phyloP scores from a whole-genome alignment of 2,888 invertebrate genomes.

The Pristionchus arcanus region DNA sequence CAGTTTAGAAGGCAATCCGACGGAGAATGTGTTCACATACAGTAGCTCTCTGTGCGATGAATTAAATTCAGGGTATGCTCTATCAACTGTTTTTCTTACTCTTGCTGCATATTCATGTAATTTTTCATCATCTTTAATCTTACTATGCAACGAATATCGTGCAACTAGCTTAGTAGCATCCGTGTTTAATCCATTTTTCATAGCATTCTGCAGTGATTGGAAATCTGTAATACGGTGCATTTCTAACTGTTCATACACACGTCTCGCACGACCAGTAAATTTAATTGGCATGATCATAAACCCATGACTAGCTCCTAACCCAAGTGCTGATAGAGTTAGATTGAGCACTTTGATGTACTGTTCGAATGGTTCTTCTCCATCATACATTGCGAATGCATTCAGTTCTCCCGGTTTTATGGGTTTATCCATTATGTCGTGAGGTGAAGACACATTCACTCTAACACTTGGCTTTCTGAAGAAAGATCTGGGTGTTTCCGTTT shows the following conservation, averaged over 20 bases:
- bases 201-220: not conserved
- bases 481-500: not conserved
- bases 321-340: not conserved
- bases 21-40: not conserved
- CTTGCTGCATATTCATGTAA: not conserved
- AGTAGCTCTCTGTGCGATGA: not conserved
- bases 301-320: not conserved
- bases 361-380: not conserved
- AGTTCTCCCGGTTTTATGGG: not conserved
- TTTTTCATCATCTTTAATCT: not conserved
- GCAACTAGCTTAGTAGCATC: not conserved
- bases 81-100: not conserved
- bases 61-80: not conserved
- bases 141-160: not conserved
- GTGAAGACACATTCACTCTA: not conserved
- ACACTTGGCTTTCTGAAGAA: not conserved
- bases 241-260: not conserved
- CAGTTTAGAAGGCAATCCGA: not conserved
- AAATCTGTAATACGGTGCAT: not conserved
- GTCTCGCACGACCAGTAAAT: not conserved
- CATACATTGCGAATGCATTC: not conserved
- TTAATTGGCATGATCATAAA: not conserved
- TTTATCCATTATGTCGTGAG: not conserved
- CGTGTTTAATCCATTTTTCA: not conserved
- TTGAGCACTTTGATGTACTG: not conserved